Evolutionary conservation across 2,888 invertebrate genomes (phyloP), one percentile per base, ranked within the genome.

Genomic region (Cheilosia grossa): DNA sequence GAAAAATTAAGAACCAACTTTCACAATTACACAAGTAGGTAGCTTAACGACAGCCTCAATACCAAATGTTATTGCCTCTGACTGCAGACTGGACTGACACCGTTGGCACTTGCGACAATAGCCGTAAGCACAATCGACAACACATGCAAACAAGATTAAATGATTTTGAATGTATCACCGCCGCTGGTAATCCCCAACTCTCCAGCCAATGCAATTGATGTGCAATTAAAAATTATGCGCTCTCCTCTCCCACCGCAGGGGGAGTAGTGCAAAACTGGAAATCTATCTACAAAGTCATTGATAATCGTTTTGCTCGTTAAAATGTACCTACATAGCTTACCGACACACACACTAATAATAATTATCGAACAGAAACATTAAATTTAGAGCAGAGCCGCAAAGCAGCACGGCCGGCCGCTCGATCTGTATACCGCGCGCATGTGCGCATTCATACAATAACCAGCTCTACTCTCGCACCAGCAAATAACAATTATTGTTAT

Each of bases 231-330:
- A 77, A 77, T 67, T 77, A 77, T 77, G 77, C 77, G 77, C 77
- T 77, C 67, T 51, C 67, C 77, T 33, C 47, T 47, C 17, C 44
- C 19, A n/a, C 21, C 33, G 2, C 15, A n/a, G 51, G 15, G 64
- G n/a, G 13, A 51, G 51, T 59, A 24, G 42, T 47, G 66, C 61
- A 27, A 80, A 80, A 73, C 79, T 80, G 79, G 79, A 80, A 63
- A 80, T 66, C 72, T 59, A 80, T 73, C 79, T 80, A 80, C 79
- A 80, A 80, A 80, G 73, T 80, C 73, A 80, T 80, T 72, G 51
- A 73, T 80, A 80, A 80, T 80, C 72, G 79, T 73, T 80, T 80
- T 73, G 79, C 73, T 80, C 79, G 79, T 80, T 80, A 80, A 80
- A 80, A 51, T 73, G 72, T 61, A 73, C 59, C 64, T 73, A 80